Conservation (phyloP, 2,797 vertebrate genomes). For the Pseudomugil tenellus region DNA sequence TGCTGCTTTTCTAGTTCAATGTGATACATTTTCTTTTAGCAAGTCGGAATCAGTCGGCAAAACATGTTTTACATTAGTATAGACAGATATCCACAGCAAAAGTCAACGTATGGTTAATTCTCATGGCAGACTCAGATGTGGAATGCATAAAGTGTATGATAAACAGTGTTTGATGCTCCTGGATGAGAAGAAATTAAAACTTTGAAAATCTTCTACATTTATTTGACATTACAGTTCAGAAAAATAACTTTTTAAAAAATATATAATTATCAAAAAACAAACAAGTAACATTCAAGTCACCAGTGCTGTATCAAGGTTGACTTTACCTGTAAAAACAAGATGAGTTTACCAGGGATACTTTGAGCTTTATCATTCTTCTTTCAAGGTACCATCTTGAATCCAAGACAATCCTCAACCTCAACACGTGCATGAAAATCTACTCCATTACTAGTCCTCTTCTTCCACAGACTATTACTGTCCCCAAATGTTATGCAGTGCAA, state of each 20-base stretch:
- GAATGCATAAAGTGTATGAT: too few species aligned
- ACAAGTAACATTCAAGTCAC: slow-evolving; percentile 15
- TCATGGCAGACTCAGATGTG: too few species aligned
- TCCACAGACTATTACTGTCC: slow-evolving; percentile 14
- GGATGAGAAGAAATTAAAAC: not conserved
- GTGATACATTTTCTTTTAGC: not conserved
- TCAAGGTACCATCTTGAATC: slow-evolving; percentile 28
- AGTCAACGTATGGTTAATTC: not conserved
- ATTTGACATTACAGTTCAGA: not conserved
- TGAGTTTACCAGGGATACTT: slow-evolving; percentile 30
- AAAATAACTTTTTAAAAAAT: not conserved
- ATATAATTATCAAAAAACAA: too few species aligned
- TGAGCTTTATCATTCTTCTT: slow-evolving; percentile 33
- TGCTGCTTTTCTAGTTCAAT: not conserved
- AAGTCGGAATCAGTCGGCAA: not conserved
- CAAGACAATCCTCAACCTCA: slow-evolving; percentile 32
- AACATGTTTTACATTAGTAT: not conserved
- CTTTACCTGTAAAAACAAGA: slow-evolving; percentile 9
- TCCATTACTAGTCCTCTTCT: slow-evolving; percentile 15
- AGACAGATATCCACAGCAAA: not conserved
- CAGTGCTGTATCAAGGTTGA: slow-evolving; percentile 26
- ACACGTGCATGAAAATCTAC: slow-evolving; percentile 30
- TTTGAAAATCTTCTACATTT: not conserved
- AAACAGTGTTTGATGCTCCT: too few species aligned
- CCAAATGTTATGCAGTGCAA: not conserved